A percentile compares a stretch with the other conserved stretches of the same genome.
These are phyloP conservation scores for Sebastes jordani DNA, from an alignment of 2,797 vertebrate species.

Conservation along the genomic window DNA sequence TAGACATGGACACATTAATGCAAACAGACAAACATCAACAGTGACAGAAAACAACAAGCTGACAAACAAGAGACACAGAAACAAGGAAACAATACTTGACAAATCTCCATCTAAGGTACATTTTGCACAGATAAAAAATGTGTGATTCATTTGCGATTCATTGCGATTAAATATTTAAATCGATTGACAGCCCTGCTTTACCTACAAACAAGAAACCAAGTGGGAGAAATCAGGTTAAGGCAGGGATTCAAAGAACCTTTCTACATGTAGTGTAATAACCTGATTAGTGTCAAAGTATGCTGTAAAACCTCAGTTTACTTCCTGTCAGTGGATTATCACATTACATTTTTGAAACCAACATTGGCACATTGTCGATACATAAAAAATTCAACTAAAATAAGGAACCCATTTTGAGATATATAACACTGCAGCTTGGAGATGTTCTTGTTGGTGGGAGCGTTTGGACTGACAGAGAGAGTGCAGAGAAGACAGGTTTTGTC, in stretches of 20 bases:
- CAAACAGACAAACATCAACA: no score
- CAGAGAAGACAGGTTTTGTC: constrained; percentile 19
- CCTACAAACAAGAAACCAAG: background rate
- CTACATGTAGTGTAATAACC: background rate
- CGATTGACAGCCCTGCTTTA: background rate
- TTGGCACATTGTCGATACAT: background rate
- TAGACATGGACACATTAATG: no score
- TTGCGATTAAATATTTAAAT: no score
- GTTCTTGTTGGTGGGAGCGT: background rate
- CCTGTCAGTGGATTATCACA: background rate
- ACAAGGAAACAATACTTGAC: no score
- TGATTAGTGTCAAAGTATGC: background rate
- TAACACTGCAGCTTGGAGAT: constrained; percentile 12
- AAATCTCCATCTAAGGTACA: no score
- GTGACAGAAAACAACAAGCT: no score
- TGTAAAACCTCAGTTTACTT: background rate
- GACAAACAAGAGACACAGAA: no score
- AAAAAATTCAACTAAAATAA: background rate
- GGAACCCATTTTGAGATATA: constrained; percentile 21
- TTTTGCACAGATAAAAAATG: no score
- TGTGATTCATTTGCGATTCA: no score
- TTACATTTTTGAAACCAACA: background rate
- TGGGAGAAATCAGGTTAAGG: background rate
- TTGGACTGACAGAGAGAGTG: constrained; percentile 18
- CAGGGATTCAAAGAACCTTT: background rate